Conservation (phyloP, 2,888 invertebrate species). For the Pachydiplax longipennis region DNA sequence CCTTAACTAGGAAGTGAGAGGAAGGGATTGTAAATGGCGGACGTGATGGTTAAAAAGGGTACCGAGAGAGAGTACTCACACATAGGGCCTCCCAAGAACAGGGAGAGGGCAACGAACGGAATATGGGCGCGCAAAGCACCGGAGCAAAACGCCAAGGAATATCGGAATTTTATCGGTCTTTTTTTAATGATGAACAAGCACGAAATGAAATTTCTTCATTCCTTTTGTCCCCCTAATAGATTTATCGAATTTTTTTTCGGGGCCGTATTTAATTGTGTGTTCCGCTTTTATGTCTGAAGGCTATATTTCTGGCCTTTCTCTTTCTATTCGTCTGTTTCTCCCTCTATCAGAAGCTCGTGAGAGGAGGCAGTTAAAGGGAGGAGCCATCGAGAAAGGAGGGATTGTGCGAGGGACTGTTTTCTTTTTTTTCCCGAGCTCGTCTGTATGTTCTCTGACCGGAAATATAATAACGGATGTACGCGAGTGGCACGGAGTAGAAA, state of each 20-base stretch:
- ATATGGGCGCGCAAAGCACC: no score
- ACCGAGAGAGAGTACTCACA: background rate
- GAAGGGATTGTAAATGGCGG: background rate
- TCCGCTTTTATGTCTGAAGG: background rate
- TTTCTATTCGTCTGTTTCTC: background rate
- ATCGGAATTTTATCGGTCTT: background rate
- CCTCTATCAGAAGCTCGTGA: background rate
- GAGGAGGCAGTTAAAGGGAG: background rate
- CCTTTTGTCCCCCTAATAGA: background rate
- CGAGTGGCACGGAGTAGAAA: background rate
- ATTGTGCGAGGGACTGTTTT: background rate
- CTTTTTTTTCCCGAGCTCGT: background rate
- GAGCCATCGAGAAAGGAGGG: background rate
- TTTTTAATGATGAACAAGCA: background rate
- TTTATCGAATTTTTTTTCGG: background rate
- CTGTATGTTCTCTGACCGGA: constrained; percentile 1
- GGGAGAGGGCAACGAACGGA: no score
- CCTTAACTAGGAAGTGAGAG: background rate
- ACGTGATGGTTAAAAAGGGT: background rate
- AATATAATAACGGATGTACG: background rate
- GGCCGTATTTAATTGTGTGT: background rate
- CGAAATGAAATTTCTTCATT: background rate
- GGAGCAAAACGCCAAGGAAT: no score
- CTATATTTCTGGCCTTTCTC: background rate
- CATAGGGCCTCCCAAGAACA: no score